These are phyloP conservation scores for Aproaerema taeniolella DNA, from an alignment of 2,888 invertebrate species.

Conservation along the genomic window DNA sequence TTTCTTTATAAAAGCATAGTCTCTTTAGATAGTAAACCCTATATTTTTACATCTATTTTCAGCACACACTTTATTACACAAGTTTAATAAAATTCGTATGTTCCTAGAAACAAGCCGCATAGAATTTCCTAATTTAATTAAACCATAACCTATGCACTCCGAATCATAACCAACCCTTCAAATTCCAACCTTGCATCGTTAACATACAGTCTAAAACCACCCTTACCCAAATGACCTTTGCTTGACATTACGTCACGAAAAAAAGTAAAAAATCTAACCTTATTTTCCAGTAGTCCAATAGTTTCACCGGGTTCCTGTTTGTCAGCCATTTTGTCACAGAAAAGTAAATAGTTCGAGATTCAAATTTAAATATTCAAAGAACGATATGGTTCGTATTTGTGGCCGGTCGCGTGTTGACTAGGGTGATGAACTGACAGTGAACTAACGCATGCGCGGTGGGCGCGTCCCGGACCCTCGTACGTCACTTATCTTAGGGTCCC, in stretches of 20 bases:
- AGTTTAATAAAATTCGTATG: too few relatives aligned
- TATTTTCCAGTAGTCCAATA: conserved; percentile 56
- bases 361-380: too few relatives aligned
- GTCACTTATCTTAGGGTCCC: conserved; percentile 17
- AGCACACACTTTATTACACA: too few relatives aligned
- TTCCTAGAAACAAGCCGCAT: too few relatives aligned
- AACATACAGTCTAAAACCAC: conserved; percentile 23
- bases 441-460: conserved; percentile 39
- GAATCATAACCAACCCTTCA: conserved; percentile 9
- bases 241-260: conserved; percentile 45
- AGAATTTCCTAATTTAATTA: neutral
- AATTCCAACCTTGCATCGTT: conserved; percentile 25
- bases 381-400: too few relatives aligned
- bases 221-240: conserved; percentile 46
- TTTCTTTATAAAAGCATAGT: too few relatives aligned
- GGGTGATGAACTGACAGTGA: conserved; percentile 30
- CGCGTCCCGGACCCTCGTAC: conserved; percentile 38
- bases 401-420: conserved; percentile 29
- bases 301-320: conserved; percentile 47
- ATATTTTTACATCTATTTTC: too few relatives aligned
- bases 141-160: conserved; percentile 5
- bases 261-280: conserved; percentile 44
- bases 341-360: conserved; percentile 7
- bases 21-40: too few relatives aligned
- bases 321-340: conserved; percentile 38